These are phyloP conservation scores for Urocynchramus pylzowi DNA, from an alignment of 2,113 vertebrate species.

Conservation along the genomic window DNA sequence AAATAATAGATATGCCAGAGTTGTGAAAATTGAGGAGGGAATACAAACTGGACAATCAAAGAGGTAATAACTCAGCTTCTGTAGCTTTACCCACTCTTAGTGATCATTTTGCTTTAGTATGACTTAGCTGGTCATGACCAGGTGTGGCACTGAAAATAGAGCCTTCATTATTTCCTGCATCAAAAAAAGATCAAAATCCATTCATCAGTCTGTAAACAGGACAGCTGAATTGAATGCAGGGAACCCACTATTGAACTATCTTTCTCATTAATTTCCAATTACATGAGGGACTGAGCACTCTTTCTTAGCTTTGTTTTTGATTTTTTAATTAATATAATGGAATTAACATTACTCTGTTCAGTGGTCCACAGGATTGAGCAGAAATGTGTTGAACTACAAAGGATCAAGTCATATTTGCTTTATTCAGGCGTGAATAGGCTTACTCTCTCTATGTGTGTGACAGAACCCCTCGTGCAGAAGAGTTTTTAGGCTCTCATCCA, in stretches of 20 bases:
- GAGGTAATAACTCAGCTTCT: background rate
- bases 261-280: constrained; percentile 40
- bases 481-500: background rate
- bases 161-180: background rate
- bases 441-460: background rate
- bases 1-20: background rate
- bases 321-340: constrained; percentile 29
- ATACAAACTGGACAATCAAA: background rate
- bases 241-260: background rate
- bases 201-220: background rate
- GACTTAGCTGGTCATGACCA: background rate
- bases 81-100: background rate
- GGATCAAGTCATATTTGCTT: constrained; percentile 6
- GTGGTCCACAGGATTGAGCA: constrained; percentile 2
- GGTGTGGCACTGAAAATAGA: constrained; percentile 1
- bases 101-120: background rate
- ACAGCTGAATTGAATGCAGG: background rate
- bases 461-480: background rate
- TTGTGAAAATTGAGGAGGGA: background rate
- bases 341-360: constrained; percentile 38
- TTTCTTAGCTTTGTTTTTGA: constrained; percentile 4
- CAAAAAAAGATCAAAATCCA: background rate
- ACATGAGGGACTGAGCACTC: background rate
- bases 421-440: constrained; percentile 4
- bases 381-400: constrained; percentile 24